These are phyloP conservation scores for Tetragonula clypearis DNA, from an alignment of 1,140 invertebrate species.

Conservation along the genomic window DNA sequence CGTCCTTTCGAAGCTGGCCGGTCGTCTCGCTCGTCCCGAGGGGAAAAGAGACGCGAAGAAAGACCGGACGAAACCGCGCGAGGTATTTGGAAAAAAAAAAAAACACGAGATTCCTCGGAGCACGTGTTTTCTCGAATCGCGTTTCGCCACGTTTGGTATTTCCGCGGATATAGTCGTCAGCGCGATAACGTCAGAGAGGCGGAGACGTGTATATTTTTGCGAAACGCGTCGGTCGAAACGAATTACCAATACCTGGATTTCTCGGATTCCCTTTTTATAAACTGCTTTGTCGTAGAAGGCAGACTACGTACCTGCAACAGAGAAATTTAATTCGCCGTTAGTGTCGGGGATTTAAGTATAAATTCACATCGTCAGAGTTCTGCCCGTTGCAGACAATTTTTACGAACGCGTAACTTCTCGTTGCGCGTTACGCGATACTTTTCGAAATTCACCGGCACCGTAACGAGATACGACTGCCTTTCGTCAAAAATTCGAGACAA, in stretches of 20 bases:
- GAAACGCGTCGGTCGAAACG: not conserved
- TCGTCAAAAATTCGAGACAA: too few species aligned
- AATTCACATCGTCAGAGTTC: not conserved
- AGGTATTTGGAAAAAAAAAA: constrained; percentile 26
- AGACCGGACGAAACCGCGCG: constrained; percentile 9
- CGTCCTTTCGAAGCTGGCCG: constrained; percentile 4
- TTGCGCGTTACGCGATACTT: too few species aligned
- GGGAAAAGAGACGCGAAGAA: constrained; percentile 6
- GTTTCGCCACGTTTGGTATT: not conserved
- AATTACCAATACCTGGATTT: constrained; percentile 1
- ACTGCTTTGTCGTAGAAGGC: not conserved
- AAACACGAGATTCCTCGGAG: constrained; percentile 9
- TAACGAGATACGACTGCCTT: too few species aligned
- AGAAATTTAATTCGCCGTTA: not conserved
- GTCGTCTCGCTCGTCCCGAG: not conserved
- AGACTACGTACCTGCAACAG: constrained; percentile 37
- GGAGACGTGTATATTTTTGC: constrained; percentile 10
- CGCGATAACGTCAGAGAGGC: constrained; percentile 29
- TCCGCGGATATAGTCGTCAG: constrained; percentile 42
- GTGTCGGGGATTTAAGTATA: too few species aligned
- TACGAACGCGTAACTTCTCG: too few species aligned
- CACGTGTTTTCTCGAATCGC: constrained; percentile 32
- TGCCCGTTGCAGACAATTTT: not conserved
- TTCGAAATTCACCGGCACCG: too few species aligned
- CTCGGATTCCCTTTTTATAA: not conserved